Percentiles rank a stretch among this genome's conserved stretches.
Evolutionary conservation across 2,797 vertebrate genomes (phyloP).

Genomic region (Hemibagrus guttatus): DNA sequence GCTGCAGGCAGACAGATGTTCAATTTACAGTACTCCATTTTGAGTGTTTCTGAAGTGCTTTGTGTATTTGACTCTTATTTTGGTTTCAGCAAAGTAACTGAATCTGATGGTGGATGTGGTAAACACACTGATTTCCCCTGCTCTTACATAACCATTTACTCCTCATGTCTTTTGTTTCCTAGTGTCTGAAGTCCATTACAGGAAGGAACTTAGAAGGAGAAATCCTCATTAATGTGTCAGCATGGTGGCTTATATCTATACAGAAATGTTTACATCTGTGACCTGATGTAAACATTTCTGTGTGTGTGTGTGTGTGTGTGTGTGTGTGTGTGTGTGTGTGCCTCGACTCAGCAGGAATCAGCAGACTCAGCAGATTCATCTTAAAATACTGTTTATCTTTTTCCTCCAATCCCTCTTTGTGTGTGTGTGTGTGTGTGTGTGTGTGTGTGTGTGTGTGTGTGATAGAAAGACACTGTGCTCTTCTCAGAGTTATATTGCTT

Average conservation of each 20-base stretch:
- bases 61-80: conserved; percentile 23
- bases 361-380: conserved; percentile 3
- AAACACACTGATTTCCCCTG: conserved; percentile 9
- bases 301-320: conserved; percentile 15
- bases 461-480: neutral
- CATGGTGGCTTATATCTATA: conserved; percentile 31
- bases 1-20: conserved; percentile 30
- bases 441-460: neutral
- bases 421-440: neutral
- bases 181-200: neutral
- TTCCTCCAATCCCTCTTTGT: too few species aligned
- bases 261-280: too few species aligned
- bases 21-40: neutral
- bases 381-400: conserved; percentile 12
- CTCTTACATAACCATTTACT: neutral
- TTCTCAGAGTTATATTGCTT: neutral
- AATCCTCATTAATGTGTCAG: conserved; percentile 17
- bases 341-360: neutral
- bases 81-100: conserved; percentile 25
- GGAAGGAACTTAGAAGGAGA: neutral
- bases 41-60: conserved; percentile 38
- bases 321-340: conserved; percentile 3
- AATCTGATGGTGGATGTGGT: conserved; percentile 5
- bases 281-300: conserved; percentile 21
- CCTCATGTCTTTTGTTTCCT: neutral